Conservation (phyloP, 2,797 vertebrate species). For the Microcaecilia unicolor region DNA sequence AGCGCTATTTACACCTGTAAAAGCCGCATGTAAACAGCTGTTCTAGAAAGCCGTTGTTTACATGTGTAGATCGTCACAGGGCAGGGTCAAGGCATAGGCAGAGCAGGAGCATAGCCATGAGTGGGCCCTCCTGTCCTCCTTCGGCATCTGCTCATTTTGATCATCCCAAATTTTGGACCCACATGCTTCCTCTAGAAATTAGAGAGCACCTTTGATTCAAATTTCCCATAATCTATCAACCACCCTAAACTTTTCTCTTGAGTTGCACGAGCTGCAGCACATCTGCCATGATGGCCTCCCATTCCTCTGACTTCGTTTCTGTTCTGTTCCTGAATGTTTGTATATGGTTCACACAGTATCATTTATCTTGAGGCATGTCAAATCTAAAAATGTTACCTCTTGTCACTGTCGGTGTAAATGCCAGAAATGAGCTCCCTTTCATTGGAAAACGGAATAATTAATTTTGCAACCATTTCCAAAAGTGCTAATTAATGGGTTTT, state of each 20-base stretch:
- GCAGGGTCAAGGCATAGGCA: too few relatives aligned
- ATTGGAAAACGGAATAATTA: constrained; percentile 68
- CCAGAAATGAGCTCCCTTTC: constrained; percentile 70
- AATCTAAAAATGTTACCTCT: constrained; percentile 62
- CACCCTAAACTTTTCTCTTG: constrained; percentile 13
- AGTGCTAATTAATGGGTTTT: constrained; percentile 74
- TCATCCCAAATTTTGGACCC: too few relatives aligned
- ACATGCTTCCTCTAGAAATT: neutral
- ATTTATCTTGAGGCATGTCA: constrained; percentile 70
- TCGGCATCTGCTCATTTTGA: too few relatives aligned
- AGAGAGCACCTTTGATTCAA: neutral
- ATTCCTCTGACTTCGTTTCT: neutral
- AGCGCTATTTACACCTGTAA: too few relatives aligned
- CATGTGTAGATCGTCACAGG: too few relatives aligned
- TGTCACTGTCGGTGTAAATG: constrained; percentile 69
- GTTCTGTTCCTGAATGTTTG: constrained; percentile 57
- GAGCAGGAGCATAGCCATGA: too few relatives aligned
- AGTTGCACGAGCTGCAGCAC: constrained; percentile 24
- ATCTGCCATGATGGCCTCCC: constrained; percentile 21
- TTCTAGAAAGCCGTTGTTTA: too few relatives aligned
- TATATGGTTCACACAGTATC: constrained; percentile 46
- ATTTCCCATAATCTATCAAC: constrained; percentile 4
- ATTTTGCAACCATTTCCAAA: constrained; percentile 69
- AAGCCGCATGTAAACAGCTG: too few relatives aligned
- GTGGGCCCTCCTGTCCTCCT: too few relatives aligned